Evolutionary conservation across 2,888 invertebrate genomes (phyloP).

Genomic region (Rhabditophanes sp.): DNA sequence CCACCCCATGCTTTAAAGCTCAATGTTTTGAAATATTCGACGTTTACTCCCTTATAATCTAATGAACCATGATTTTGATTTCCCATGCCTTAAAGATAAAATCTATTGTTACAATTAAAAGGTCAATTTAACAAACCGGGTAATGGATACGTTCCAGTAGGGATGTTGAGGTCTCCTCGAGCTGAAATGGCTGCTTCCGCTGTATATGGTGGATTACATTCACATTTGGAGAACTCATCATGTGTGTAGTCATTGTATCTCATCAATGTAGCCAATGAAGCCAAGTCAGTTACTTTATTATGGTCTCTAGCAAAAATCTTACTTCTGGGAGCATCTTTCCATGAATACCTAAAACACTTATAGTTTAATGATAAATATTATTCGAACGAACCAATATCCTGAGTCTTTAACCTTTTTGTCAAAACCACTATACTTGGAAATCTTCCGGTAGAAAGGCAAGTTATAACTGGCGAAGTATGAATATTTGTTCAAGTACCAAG

Average conservation of each 20-base stretch:
- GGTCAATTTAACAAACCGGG: too few relatives aligned
- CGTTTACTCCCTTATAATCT: slow-evolving; percentile 54
- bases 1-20: slow-evolving; percentile 53
- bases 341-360: too few relatives aligned
- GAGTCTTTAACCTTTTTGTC: slow-evolving; percentile 47
- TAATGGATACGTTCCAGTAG: slow-evolving; percentile 58
- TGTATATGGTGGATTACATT: slow-evolving; percentile 58
- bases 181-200: slow-evolving; percentile 60
- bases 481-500: slow-evolving; percentile 44
- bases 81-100: slow-evolving; percentile 44
- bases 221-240: slow-evolving; percentile 57
- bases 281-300: slow-evolving; percentile 50
- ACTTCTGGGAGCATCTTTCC: slow-evolving; percentile 49
- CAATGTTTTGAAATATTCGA: slow-evolving; percentile 42
- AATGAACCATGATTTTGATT: slow-evolving; percentile 58
- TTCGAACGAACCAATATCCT: neutral
- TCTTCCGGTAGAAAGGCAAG: slow-evolving; percentile 54
- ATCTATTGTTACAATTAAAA: slow-evolving; percentile 44
- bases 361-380: neutral
- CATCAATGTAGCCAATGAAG: slow-evolving; percentile 53
- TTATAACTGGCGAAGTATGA: slow-evolving; percentile 64
- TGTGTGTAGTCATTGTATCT: slow-evolving; percentile 52
- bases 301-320: slow-evolving; percentile 50
- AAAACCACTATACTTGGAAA: slow-evolving; percentile 55
- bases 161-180: slow-evolving; percentile 57